These are phyloP conservation scores for Machimus atricapillus DNA, from an alignment of 2,888 invertebrate species.

Conservation along the genomic window DNA sequence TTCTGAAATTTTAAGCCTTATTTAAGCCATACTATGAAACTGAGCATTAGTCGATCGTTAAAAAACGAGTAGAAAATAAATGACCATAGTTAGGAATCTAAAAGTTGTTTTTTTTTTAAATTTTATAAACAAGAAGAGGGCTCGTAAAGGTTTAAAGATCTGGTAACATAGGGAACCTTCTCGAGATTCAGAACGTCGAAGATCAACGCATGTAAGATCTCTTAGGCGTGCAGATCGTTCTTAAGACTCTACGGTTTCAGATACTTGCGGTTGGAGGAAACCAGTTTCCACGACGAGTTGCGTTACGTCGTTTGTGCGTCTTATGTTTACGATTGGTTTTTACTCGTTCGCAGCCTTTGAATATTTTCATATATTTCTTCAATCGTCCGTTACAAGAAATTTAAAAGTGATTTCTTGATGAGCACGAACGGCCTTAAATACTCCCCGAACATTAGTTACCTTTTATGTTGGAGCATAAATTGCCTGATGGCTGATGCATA, in stretches of 20 bases:
- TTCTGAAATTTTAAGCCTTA: too few species aligned
- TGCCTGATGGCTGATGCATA: background rate
- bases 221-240: background rate
- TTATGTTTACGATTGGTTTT: conserved; percentile 18
- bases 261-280: background rate
- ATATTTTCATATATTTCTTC: background rate
- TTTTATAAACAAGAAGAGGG: background rate
- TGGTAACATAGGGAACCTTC: background rate
- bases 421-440: background rate
- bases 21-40: too few species aligned
- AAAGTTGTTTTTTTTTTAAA: background rate
- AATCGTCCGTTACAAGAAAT: background rate
- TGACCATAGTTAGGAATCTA: too few species aligned
- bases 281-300: conserved; percentile 10
- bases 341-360: background rate
- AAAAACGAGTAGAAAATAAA: too few species aligned
- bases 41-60: too few species aligned
- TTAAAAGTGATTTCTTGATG: background rate
- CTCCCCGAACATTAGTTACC: background rate
- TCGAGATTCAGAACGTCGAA: background rate
- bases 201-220: background rate
- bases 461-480: background rate
- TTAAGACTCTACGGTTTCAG: background rate
- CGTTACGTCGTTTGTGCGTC: conserved; percentile 7
- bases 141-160: background rate